Evolutionary conservation across 2,113 vertebrate genomes (phyloP).

Genomic region (Ophthalmotilapia sp.): DNA sequence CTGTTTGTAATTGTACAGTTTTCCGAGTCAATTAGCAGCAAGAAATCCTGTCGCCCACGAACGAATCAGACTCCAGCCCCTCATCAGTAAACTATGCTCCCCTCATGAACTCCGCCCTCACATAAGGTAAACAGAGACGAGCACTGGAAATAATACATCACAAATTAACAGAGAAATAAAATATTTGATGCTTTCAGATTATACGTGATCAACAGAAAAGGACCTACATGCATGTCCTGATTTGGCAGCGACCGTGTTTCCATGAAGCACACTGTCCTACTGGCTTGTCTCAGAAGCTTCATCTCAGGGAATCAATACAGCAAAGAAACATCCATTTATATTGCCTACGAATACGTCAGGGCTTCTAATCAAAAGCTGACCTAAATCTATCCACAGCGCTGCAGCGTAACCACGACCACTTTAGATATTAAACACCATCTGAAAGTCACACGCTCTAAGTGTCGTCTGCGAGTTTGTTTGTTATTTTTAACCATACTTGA

Average conservation of each 20-base stretch:
- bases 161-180: neutral
- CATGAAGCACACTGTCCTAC: neutral
- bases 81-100: neutral
- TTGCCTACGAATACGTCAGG: neutral
- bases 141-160: slow-evolving; percentile 6
- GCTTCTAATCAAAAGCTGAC: neutral
- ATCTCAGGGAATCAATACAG: neutral
- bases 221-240: neutral
- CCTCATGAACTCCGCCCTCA: neutral
- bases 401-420: neutral
- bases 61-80: neutral
- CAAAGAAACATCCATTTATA: neutral
- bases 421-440: slow-evolving; percentile 13
- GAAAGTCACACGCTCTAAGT: neutral
- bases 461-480: neutral
- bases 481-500: neutral
- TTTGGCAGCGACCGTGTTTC: neutral
- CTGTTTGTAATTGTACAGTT: neutral
- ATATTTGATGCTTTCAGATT: neutral
- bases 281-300: neutral
- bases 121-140: neutral
- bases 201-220: neutral
- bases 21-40: slow-evolving; percentile 41
- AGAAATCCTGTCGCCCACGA: neutral
- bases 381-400: slow-evolving; percentile 46